Conservation (phyloP, 1,140 invertebrate species). For the Psix sp. region DNA sequence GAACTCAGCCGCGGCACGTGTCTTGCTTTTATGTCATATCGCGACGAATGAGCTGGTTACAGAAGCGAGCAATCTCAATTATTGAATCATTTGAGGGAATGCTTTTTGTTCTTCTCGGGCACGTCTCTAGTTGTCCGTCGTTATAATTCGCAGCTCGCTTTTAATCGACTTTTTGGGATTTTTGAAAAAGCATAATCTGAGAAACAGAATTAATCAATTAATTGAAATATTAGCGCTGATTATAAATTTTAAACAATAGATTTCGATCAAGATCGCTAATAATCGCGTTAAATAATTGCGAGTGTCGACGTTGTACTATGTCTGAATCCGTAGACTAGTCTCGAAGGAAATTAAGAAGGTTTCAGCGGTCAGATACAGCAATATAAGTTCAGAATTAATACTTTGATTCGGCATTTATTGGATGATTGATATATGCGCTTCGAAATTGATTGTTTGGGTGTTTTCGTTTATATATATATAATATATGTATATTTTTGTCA, state of each 20-base stretch:
- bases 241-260: conserved; percentile 63
- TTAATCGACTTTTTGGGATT: neutral
- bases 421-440: neutral
- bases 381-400: neutral
- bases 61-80: neutral
- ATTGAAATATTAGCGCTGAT: conserved; percentile 52
- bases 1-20: conserved; percentile 20
- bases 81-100: neutral
- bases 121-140: too few relatives aligned
- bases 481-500: too few relatives aligned
- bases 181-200: conserved; percentile 20
- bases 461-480: too few relatives aligned
- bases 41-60: neutral
- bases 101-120: conserved; percentile 3
- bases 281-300: conserved; percentile 40
- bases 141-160: too few relatives aligned
- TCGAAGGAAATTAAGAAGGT: conserved; percentile 18
- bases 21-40: conserved; percentile 39
- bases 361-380: too few relatives aligned
- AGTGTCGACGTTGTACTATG: conserved; percentile 8
- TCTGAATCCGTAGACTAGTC: conserved; percentile 10
- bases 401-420: neutral
- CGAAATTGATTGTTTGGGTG: too few relatives aligned
- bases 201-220: conserved; percentile 41
- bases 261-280: conserved; percentile 56